These are phyloP conservation scores for Perizoma flavofasciatum DNA, from an alignment of 2,888 invertebrate species.

Conservation along the genomic window DNA sequence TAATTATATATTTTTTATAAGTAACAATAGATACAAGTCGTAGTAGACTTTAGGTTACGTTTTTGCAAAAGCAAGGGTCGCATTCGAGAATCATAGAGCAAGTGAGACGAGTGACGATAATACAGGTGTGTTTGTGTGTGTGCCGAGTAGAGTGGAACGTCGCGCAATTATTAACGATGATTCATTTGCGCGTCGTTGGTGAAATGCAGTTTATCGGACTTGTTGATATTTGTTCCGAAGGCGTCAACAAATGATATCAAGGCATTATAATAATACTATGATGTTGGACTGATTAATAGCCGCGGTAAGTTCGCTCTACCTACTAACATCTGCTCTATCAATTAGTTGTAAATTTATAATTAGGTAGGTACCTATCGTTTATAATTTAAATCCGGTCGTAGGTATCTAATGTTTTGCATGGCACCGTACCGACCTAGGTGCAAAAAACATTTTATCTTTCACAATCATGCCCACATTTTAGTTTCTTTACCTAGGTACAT, in stretches of 20 bases:
- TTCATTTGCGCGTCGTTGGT: conserved; percentile 79
- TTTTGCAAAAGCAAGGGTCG: conserved; percentile 47
- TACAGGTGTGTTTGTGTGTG: conserved; percentile 71
- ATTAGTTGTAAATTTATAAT: conserved; percentile 7
- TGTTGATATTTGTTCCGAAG: conserved; percentile 80
- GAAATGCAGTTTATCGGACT: conserved; percentile 82
- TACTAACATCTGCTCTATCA: conserved; percentile 8
- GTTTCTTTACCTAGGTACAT: too few species aligned
- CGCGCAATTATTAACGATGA: conserved; percentile 83
- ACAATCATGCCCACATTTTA: neutral
- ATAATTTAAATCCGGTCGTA: conserved; percentile 6
- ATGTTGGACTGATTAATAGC: conserved; percentile 76
- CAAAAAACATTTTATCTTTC: neutral
- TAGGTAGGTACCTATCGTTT: neutral
- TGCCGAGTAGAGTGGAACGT: conserved; percentile 78
- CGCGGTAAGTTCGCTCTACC: conserved; percentile 60
- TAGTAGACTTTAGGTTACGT: conserved; percentile 34
- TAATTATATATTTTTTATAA: conserved; percentile 43
- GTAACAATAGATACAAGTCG: conserved; percentile 56
- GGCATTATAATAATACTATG: conserved; percentile 60
- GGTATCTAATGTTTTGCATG: conserved; percentile 3
- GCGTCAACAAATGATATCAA: conserved; percentile 80
- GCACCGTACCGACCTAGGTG: neutral
- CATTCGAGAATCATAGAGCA: conserved; percentile 43
- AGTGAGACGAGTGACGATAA: conserved; percentile 67